Base-by-base conservation (phyloP, 2,888 invertebrate genomes). In the Eutolmus rufibarbis region DNA sequence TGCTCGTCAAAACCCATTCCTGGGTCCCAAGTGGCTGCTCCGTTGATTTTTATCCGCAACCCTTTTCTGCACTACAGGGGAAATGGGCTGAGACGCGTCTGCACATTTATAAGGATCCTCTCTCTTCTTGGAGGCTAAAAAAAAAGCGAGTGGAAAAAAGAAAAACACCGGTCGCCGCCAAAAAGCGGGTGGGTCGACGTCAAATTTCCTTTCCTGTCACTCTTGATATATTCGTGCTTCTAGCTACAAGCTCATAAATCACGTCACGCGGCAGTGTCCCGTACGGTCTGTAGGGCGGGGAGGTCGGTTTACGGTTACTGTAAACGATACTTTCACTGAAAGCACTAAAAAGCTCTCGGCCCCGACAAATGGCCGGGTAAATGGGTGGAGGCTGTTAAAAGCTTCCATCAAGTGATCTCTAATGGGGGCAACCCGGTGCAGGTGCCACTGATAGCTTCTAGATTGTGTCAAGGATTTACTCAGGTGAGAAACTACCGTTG, bases 311-410 rank as follows among this genome's bases (percentile, higher is more conserved):
- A 23, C 1, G 74, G 23, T 19, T 31, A 46, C 12, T 46, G 43
- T 46, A 46, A 46, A 46, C 16, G 46, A 46, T 85, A 85, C 85
- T 85, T 85, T 85, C 85, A 85, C 85, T 85, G 85, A 85, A 85
- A 85, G 74, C 74, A 74, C 37, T 28, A n/a, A 12, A 85, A 85
- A 85, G 85, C 85, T 85, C 31, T 46, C 31, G 31, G 31, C 28
- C 28, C 37, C 14, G 51, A 28, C 23, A 66, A 66, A 14, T 28
- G 37, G 74, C 28, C 31, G 66, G 74, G 37, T 57, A 40, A 66
- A 28, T 28, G 23, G 40, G 31, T n/a, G 51, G n/a, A 28, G 74
- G 56, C 5, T 23, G 40, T 74, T 74, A 74, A 85, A 85, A 85
- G 74, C 85, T 85, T 46, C 85, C 79, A 51, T 79, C 12, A 46